Percentiles rank a stretch among this genome's conserved stretches.
Evolutionary conservation across 2,113 vertebrate genomes (phyloP).

Genomic region (Ptyas mucosa): DNA sequence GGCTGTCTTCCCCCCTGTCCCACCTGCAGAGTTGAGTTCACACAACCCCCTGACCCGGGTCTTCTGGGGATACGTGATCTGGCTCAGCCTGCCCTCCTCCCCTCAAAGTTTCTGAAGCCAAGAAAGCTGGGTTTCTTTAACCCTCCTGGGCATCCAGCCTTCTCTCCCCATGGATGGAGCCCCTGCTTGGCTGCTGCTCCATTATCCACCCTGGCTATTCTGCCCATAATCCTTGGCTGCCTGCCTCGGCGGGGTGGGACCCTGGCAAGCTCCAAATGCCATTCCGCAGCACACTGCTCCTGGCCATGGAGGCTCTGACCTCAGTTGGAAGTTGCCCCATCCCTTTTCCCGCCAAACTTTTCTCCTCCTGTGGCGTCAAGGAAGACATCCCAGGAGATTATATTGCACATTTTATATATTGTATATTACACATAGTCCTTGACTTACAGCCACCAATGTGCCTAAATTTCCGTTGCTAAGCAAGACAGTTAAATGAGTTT

Average conservation of each 20-base stretch:
- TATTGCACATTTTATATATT: not conserved
- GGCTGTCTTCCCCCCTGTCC: no score
- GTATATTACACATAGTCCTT: not conserved
- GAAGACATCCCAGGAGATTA: not conserved
- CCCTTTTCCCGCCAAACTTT: not conserved
- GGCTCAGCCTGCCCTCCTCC: not conserved
- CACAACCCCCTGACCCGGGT: not conserved
- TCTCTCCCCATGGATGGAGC: not conserved
- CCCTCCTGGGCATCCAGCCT: not conserved
- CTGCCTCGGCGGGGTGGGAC: not conserved
- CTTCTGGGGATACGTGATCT: not conserved
- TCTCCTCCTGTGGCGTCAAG: not conserved
- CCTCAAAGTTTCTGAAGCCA: not conserved
- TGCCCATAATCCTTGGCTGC: not conserved
- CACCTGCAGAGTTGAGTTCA: not conserved
- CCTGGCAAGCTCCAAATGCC: not conserved
- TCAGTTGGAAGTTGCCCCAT: not conserved
- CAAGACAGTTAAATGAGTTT: not conserved
- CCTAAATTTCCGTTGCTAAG: not conserved
- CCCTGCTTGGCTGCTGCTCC: not conserved
- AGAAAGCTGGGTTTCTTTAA: not conserved
- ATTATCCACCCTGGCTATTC: not conserved
- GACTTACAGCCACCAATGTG: not conserved
- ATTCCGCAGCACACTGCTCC: not conserved
- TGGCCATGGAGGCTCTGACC: not conserved